Percentiles rank a stretch among this genome's conserved stretches.
Evolutionary conservation across 2,113 vertebrate genomes (phyloP).

Genomic region (Zosterops borbonicus): DNA sequence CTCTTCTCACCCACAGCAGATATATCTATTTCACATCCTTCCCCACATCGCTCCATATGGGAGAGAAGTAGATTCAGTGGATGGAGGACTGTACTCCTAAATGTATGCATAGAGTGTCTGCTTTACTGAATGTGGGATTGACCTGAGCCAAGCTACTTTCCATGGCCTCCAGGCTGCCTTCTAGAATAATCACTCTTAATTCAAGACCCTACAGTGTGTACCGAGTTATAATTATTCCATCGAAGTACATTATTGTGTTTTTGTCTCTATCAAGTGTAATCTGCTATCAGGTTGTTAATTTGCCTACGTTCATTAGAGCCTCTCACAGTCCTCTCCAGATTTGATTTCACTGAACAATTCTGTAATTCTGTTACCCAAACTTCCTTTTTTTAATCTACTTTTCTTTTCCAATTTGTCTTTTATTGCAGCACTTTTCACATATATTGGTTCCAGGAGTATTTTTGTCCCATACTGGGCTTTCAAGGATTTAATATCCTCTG

Average conservation of each 20-base stretch:
- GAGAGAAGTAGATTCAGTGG: not conserved
- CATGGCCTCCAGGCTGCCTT: not conserved
- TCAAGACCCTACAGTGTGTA: not conserved
- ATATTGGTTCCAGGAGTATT: not conserved
- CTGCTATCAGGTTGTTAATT: slow-evolving; percentile 24
- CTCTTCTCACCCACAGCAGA: not conserved
- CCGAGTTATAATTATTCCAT: slow-evolving; percentile 16
- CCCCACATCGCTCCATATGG: not conserved
- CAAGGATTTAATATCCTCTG: not conserved
- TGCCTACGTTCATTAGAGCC: not conserved
- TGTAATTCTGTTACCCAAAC: not conserved
- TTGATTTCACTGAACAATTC: not conserved
- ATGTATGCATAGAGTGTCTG: not conserved
- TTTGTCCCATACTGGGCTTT: not conserved
- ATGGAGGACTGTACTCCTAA: not conserved
- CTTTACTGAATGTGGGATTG: not conserved
- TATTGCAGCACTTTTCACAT: not conserved
- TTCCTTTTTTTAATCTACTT: not conserved
- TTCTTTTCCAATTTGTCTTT: not conserved
- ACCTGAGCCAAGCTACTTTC: not conserved
- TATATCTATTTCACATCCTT: not conserved
- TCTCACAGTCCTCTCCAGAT: not conserved
- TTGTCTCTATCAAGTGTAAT: not conserved
- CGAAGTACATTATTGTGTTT: not conserved
- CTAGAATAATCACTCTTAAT: not conserved